Evolutionary conservation across 2,113 vertebrate species (phyloP), one percentile per base, ranked within the genome.

Genomic region (Menura novaehollandiae): DNA sequence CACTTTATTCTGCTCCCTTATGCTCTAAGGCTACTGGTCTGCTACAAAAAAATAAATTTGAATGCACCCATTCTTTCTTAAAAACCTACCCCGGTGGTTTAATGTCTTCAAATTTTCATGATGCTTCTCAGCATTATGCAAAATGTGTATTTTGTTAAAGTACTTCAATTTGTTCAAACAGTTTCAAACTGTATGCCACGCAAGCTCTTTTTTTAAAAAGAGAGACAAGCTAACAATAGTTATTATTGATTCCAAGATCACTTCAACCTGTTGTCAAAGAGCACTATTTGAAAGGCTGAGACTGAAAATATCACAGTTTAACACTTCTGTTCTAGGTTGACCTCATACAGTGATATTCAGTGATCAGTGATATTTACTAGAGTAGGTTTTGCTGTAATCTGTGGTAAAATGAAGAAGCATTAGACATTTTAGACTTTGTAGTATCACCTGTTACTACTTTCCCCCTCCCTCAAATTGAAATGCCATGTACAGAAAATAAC

Each of bases 401-500:
- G 6, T 11, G 30, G 32, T 27, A 76, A 82, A 89, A 67, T 41
- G 51, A 55, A 89, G 33, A 75, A 33, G 11, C 10, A 83, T 55
- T 46, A 80, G 9, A 35, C 7, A 79, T 43, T 52, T 76, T 12
- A 35, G 16, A 52, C 11, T 83, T 64, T 33, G 17, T 60, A 60
- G 2, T 28, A 92, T 32, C 49, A 77, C 7, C 32, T 67, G 16
- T 46, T 53, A 56, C 18, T 32, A 71, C 13, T 58, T 39, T 1
- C 2, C 19, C 3, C 5, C 44, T 43, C 7, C 4, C 49, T 28
- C 24, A 37, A 77, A 55, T 0, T 13, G 13, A 28, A 33, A 35
- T 11, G 6, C 8, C 35, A 51, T 22, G 32, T 63, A 78, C 1
- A 63, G n/a, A 68, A 76, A 80, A 8, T n/a, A 68, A n/a, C 13